Evolutionary conservation across 2,113 vertebrate genomes (phyloP).

Genomic region (Lucifuga dentata): DNA sequence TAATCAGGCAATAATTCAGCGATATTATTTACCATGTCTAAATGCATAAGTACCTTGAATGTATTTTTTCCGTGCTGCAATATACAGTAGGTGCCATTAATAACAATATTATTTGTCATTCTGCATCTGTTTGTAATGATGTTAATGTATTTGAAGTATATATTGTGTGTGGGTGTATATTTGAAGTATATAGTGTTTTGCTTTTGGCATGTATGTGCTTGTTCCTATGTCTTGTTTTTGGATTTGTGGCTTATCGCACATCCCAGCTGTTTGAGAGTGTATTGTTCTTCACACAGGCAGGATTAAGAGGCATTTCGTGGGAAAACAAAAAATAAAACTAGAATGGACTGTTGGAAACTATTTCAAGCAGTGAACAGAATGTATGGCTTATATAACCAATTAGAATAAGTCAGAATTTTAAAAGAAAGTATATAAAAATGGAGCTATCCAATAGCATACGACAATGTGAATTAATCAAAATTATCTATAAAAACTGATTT

Average conservation of each 20-base stretch:
- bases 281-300: slow-evolving; percentile 36
- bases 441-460: no score
- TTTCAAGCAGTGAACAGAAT: slow-evolving; percentile 15
- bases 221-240: slow-evolving; percentile 13
- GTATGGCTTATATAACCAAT: neutral
- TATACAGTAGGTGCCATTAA: no score
- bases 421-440: no score
- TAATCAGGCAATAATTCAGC: no score
- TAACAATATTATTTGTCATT: neutral
- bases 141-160: neutral
- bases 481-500: no score
- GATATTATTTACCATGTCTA: no score
- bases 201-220: slow-evolving; percentile 5
- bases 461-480: no score
- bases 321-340: slow-evolving; percentile 23
- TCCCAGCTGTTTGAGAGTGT: slow-evolving; percentile 40
- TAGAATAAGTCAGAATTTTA: neutral
- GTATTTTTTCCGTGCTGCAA: no score
- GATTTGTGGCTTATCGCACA: slow-evolving; percentile 52
- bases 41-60: no score
- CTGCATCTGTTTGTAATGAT: neutral
- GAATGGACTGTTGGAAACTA: slow-evolving; percentile 12
- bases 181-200: no score
- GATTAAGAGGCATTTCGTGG: slow-evolving; percentile 38
- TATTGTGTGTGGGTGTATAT: neutral